Evolutionary conservation across 2,888 invertebrate species (phyloP), one percentile per base, ranked within the genome.

Genomic region (Chymomyza procnemis): DNA sequence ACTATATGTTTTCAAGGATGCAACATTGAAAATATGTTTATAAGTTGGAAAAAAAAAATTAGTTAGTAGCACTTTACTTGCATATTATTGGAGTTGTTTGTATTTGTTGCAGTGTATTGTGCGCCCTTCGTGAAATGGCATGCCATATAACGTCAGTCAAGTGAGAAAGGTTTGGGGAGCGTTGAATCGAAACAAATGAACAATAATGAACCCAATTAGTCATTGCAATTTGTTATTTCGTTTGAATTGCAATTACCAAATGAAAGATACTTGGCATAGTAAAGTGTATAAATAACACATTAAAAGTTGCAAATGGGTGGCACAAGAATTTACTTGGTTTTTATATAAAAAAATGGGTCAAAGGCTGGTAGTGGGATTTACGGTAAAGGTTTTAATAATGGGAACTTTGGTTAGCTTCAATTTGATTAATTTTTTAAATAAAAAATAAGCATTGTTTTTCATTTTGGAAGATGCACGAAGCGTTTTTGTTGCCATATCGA

Each of bases 1-100:
- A 75, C 22, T 54, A 54, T 50, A 50, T 72, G 66, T 70, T 60
- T 71, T 69, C 83, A 80, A 85, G 80, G 83, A 82, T 80, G 61
- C 68, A 75, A 65, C 85, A 80, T 82, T 80, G 83, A 80, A 80
- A 71, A 65, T 47, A 50, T 50, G 18, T 50, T 9, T 41, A 41
- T 12, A 41, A 12, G 12, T 50, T 41, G 12, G 3, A 41, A 12
- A 41, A 41, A 41, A 41, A 41, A 5, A 9, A n/a, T n/a, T n/a
- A n/a, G n/a, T n/a, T n/a, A n/a, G n/a, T 41, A 41, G 26, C 1
- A 26, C 8, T 26, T 26, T 26, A 8, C 34, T 41, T 41, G 34
- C 34, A 41, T 41, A 41, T 12, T 12, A 41, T 41, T 41, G 12
- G 9, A 41, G 34, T 41, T 9, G 67, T 66, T 67, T 76, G 34